Percentiles rank a stretch among this genome's conserved stretches.
phyloP scores from a whole-genome alignment of 2,888 invertebrate species.

The Apotomis betuletana region DNA sequence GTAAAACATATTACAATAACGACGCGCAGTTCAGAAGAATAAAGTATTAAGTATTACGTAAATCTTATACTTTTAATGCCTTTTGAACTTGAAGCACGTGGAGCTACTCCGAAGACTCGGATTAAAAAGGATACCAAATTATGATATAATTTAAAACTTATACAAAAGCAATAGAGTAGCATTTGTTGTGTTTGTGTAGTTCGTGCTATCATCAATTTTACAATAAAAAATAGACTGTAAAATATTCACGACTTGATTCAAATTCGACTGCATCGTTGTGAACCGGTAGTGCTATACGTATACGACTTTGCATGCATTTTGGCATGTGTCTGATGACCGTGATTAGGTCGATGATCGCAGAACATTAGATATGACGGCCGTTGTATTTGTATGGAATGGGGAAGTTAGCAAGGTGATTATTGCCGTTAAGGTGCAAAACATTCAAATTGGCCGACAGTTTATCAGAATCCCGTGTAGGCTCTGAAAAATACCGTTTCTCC shows the following conservation, averaged over 20 bases:
- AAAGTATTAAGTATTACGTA: not conserved
- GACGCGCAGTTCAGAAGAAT: not conserved
- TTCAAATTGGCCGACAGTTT: constrained; percentile 6
- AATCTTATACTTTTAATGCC: not conserved
- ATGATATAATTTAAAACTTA: not conserved
- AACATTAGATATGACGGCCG: constrained; percentile 7
- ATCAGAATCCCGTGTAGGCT: no score
- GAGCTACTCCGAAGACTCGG: no score
- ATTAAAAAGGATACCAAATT: not conserved
- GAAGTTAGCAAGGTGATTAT: constrained; percentile 12
- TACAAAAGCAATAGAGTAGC: not conserved
- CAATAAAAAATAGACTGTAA: not conserved
- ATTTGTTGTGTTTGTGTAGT: not conserved
- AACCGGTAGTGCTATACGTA: not conserved
- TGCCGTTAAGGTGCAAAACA: constrained; percentile 1
- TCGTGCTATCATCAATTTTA: no score
- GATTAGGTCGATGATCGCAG: constrained; percentile 19
- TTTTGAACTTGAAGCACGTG: not conserved
- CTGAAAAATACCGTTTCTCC: no score
- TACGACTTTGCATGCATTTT: constrained; percentile 14
- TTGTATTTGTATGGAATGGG: constrained; percentile 5
- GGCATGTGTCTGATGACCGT: constrained; percentile 10
- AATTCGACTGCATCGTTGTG: not conserved
- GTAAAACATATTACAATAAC: constrained; percentile 2
- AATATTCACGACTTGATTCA: not conserved